Evolutionary conservation across 2,888 invertebrate species (phyloP).

Genomic region (Antheraea assamensis): DNA sequence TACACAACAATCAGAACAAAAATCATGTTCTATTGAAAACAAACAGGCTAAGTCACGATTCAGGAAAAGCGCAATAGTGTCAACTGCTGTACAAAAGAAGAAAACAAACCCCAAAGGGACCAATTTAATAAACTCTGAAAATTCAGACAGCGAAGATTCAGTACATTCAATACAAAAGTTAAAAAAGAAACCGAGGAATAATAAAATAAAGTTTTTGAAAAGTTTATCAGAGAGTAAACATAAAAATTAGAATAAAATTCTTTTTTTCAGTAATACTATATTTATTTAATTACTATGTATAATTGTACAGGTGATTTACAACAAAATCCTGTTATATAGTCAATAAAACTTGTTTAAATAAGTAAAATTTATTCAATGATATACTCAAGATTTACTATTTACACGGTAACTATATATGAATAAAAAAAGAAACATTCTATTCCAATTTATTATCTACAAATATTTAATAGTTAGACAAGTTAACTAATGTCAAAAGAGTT

Average conservation of each 20-base stretch:
- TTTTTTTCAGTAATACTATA: neutral
- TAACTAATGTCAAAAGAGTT: neutral
- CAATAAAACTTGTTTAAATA: neutral
- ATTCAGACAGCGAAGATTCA: slow-evolving; percentile 75
- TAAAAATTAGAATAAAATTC: slow-evolving; percentile 25
- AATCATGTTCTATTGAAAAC: slow-evolving; percentile 44
- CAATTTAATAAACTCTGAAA: slow-evolving; percentile 56
- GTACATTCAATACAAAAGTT: slow-evolving; percentile 64
- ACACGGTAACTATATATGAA: neutral
- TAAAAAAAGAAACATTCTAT: neutral
- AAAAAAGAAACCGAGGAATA: slow-evolving; percentile 72
- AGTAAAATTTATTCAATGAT: neutral
- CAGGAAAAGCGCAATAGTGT: slow-evolving; percentile 83
- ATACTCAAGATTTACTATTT: neutral
- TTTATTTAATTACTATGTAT: neutral
- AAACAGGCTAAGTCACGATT: slow-evolving; percentile 75
- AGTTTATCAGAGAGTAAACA: slow-evolving; percentile 55
- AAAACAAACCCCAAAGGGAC: slow-evolving; percentile 54
- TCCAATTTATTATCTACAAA: neutral
- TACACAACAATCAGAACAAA: slow-evolving; percentile 49
- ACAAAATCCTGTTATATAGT: neutral
- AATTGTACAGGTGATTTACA: neutral
- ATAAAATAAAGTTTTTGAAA: slow-evolving; percentile 60
- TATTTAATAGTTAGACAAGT: neutral
- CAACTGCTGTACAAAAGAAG: slow-evolving; percentile 78